Evolutionary conservation across 2,888 invertebrate species (phyloP).

Genomic region (Eupithecia centaureata): DNA sequence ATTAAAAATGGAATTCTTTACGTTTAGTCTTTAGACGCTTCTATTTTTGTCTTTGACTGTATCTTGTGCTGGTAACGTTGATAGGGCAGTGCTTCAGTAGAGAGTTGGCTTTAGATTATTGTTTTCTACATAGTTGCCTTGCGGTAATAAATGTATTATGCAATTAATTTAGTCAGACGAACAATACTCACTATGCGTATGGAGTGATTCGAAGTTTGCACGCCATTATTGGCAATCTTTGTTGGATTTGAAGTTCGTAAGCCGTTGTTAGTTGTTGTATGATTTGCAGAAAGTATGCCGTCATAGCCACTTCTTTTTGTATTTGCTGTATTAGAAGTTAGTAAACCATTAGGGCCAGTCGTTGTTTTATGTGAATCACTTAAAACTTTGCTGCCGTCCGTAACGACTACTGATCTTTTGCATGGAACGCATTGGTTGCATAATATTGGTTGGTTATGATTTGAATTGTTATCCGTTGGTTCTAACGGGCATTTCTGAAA

Average conservation of each 20-base stretch:
- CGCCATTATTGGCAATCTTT: constrained; percentile 12
- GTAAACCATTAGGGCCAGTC: neutral
- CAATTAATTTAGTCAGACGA: constrained; percentile 30
- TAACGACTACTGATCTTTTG: neutral
- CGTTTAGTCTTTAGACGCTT: neutral
- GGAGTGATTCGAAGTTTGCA: constrained; percentile 66
- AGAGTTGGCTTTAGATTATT: constrained; percentile 19
- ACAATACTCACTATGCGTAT: constrained; percentile 62
- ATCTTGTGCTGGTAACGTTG: neutral
- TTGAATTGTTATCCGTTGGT: neutral
- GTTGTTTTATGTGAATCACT: neutral
- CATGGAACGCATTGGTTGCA: neutral
- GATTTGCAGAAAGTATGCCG: neutral
- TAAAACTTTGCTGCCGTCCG: neutral
- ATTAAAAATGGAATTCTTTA: neutral
- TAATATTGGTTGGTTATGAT: neutral
- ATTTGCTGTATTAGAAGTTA: neutral
- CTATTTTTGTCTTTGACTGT: neutral
- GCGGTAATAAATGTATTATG: constrained; percentile 21
- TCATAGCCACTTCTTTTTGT: neutral
- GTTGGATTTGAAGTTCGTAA: constrained; percentile 1
- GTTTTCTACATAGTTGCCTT: constrained; percentile 3
- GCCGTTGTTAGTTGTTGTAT: constrained; percentile 11
- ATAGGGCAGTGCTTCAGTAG: constrained; percentile 6
- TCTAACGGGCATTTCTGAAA: neutral